These are phyloP conservation scores for Latrodectus geometricus DNA, from an alignment of 1,140 invertebrate genomes.

Conservation along the genomic window DNA sequence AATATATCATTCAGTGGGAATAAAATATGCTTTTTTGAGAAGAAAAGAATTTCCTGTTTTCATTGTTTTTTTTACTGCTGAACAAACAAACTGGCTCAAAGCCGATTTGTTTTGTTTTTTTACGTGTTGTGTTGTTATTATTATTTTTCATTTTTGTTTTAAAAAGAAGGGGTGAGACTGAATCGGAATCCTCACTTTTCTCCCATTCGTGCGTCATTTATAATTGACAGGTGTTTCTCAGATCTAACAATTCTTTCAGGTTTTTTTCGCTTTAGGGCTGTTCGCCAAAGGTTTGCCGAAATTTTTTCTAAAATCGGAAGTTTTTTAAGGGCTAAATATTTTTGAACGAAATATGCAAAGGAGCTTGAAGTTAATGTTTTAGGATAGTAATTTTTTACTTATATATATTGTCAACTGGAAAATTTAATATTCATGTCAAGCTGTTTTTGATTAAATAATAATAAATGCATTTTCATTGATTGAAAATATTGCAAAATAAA, in stretches of 20 bases:
- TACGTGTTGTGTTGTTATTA: background rate
- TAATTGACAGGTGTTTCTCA: constrained; percentile 53
- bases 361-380: too few species aligned
- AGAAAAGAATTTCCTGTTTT: background rate
- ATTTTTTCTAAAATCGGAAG: too few species aligned
- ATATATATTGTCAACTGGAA: too few species aligned
- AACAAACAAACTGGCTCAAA: constrained; percentile 36
- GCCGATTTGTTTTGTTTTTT: background rate
- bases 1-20: constrained; percentile 52
- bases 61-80: constrained; percentile 8
- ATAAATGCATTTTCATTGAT: too few species aligned
- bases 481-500: too few species aligned
- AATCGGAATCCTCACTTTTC: constrained; percentile 13
- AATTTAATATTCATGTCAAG: too few species aligned
- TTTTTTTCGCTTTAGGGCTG: background rate
- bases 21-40: constrained; percentile 30
- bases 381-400: too few species aligned
- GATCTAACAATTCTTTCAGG: background rate
- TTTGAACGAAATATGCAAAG: too few species aligned
- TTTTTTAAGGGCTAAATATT: too few species aligned
- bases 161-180: background rate
- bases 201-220: constrained; percentile 37
- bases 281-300: background rate
- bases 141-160: background rate
- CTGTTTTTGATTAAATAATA: too few species aligned